Percentiles rank a stretch among this genome's conserved stretches.
Evolutionary conservation across 2,113 vertebrate genomes (phyloP).

Genomic region (Spheniscus mendiculus): DNA sequence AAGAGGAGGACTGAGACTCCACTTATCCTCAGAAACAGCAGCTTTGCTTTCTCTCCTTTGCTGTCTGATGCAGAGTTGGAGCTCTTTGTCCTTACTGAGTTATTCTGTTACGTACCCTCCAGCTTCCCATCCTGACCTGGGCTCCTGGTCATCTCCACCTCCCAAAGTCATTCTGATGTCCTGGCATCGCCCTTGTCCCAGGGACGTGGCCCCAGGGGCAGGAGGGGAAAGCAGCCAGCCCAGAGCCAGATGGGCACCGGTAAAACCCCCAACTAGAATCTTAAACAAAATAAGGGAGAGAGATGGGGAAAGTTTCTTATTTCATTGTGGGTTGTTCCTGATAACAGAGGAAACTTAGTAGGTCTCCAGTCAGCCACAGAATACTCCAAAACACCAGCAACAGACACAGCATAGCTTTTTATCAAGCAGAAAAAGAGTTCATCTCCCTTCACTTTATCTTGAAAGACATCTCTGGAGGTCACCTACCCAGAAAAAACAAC

Average conservation of each 20-base stretch:
- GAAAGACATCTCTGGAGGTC: neutral
- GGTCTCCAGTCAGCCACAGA: neutral
- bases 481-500: neutral
- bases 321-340: neutral
- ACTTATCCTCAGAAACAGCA: neutral
- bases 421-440: neutral
- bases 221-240: neutral
- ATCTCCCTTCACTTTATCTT: neutral
- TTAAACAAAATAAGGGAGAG: neutral
- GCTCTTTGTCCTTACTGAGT: neutral
- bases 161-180: neutral
- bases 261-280: neutral
- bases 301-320: neutral
- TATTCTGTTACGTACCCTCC: neutral
- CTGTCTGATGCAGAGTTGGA: neutral
- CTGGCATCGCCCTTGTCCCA: neutral
- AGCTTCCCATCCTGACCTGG: neutral
- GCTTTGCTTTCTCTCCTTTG: neutral
- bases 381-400: accelerated
- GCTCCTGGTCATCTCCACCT: neutral
- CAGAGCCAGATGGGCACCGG: neutral
- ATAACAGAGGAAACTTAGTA: neutral
- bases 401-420: neutral
- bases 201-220: neutral
- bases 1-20: neutral